Percentiles rank a stretch among this genome's conserved stretches.
These are phyloP conservation scores for Cololabis saira DNA, from an alignment of 2,113 vertebrate species.

Conservation along the genomic window DNA sequence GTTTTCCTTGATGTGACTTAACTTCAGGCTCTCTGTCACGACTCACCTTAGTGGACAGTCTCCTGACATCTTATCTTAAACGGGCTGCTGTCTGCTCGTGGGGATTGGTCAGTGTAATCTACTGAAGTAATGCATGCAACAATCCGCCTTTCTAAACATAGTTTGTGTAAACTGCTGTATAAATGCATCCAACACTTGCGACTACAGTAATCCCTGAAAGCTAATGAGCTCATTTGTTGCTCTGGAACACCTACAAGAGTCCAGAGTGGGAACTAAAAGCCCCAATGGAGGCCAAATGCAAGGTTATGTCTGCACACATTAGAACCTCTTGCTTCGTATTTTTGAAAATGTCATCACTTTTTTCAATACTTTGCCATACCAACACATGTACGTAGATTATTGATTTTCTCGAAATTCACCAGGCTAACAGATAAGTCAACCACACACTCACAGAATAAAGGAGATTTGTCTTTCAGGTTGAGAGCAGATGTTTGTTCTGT, in stretches of 20 bases:
- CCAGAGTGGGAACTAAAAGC: slow-evolving; percentile 15
- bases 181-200: slow-evolving; percentile 46
- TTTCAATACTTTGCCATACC: no score
- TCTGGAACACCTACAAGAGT: slow-evolving; percentile 12
- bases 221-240: slow-evolving; percentile 51
- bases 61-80: slow-evolving; percentile 28
- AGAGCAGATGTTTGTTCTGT: no score
- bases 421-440: slow-evolving; percentile 66
- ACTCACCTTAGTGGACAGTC: slow-evolving; percentile 13
- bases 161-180: slow-evolving; percentile 52
- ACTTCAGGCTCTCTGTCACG: slow-evolving; percentile 6
- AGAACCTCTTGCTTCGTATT: no score
- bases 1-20: not conserved
- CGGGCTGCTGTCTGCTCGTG: slow-evolving; percentile 11
- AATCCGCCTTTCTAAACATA: slow-evolving; percentile 65
- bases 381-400: no score
- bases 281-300: slow-evolving; percentile 3
- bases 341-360: no score
- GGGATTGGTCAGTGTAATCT: slow-evolving; percentile 53
- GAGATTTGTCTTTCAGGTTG: no score
- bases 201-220: slow-evolving; percentile 35
- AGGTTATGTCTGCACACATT: not conserved
- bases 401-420: not conserved
- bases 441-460: slow-evolving; percentile 8
- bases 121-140: slow-evolving; percentile 22